These are phyloP conservation scores for Galerucella nymphaeae DNA, from an alignment of 2,888 invertebrate species.

Conservation along the genomic window DNA sequence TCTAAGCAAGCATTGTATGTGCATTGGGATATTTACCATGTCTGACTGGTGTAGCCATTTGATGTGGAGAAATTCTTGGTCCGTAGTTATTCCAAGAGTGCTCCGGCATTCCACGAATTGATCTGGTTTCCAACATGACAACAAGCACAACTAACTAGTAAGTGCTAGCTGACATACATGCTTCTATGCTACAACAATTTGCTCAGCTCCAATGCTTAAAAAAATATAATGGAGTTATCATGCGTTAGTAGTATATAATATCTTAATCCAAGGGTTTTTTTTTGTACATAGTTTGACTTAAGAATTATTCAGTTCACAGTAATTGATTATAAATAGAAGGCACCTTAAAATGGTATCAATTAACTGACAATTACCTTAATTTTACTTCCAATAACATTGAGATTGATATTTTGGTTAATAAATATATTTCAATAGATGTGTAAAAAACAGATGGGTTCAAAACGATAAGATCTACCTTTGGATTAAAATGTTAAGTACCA, in stretches of 20 bases:
- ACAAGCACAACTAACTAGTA: constrained; percentile 61
- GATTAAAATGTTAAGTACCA: constrained; percentile 2
- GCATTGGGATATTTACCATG: constrained; percentile 58
- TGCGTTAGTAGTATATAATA: constrained; percentile 29
- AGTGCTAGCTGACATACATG: constrained; percentile 60
- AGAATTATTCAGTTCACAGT: no score
- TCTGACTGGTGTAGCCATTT: constrained; percentile 63
- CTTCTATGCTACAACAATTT: constrained; percentile 59
- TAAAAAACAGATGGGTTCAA: no score
- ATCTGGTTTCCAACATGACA: constrained; percentile 80
- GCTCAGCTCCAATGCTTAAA: constrained; percentile 52
- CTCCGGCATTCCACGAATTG: constrained; percentile 78
- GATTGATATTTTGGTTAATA: background rate
- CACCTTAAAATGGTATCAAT: no score
- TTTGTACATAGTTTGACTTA: background rate
- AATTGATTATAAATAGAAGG: no score
- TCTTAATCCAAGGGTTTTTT: background rate
- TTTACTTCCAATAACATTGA: background rate
- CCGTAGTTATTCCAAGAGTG: constrained; percentile 70
- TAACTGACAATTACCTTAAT: no score
- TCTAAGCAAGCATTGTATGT: constrained; percentile 5
- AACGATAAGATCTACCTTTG: background rate
- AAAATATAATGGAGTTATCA: constrained; percentile 40
- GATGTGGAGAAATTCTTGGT: constrained; percentile 61
- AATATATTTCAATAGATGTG: background rate